A percentile compares a stretch with the other conserved stretches of the same genome.
Evolutionary conservation across 1,140 invertebrate genomes (phyloP).

Genomic region (Tetramorium alpestre): DNA sequence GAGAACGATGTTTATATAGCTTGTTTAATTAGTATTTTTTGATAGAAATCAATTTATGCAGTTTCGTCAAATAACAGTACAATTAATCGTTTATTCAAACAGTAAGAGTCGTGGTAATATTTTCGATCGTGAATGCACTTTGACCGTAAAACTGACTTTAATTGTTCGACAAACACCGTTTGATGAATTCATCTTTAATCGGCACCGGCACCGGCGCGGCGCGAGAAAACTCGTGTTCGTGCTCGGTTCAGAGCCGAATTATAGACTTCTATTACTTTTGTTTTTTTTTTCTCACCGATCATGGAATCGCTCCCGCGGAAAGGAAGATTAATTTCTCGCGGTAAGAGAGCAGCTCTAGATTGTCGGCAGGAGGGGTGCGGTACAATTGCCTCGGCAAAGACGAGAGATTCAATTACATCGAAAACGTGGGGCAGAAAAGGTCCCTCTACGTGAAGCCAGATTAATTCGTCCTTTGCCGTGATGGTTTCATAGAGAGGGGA

Average conservation of each 20-base stretch:
- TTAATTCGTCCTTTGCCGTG: slow-evolving; percentile 73
- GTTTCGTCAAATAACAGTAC: neutral
- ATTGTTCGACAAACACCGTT: slow-evolving; percentile 33
- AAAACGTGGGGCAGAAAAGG: slow-evolving; percentile 73
- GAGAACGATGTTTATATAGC: neutral
- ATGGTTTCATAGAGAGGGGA: slow-evolving; percentile 59
- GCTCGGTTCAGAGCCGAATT: slow-evolving; percentile 49
- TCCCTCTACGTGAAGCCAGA: slow-evolving; percentile 71
- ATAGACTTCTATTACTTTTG: slow-evolving; percentile 61
- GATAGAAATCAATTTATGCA: neutral
- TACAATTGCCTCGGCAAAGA: slow-evolving; percentile 76
- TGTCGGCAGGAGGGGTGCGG: slow-evolving; percentile 54
- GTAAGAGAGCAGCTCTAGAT: slow-evolving; percentile 72
- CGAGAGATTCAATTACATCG: slow-evolving; percentile 78
- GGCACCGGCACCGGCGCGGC: neutral
- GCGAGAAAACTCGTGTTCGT: slow-evolving; percentile 35
- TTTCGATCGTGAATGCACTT: neutral
- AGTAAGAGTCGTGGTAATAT: neutral
- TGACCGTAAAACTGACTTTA: slow-evolving; percentile 1
- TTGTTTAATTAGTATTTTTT: slow-evolving; percentile 13
- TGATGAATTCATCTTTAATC: slow-evolving; percentile 57
- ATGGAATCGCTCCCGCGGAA: slow-evolving; percentile 63
- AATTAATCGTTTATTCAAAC: neutral
- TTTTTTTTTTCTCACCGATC: slow-evolving; percentile 52
- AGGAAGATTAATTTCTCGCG: slow-evolving; percentile 76